Evolutionary conservation across 1,140 invertebrate species (phyloP).

Genomic region (Anoplolepis gracilipes): DNA sequence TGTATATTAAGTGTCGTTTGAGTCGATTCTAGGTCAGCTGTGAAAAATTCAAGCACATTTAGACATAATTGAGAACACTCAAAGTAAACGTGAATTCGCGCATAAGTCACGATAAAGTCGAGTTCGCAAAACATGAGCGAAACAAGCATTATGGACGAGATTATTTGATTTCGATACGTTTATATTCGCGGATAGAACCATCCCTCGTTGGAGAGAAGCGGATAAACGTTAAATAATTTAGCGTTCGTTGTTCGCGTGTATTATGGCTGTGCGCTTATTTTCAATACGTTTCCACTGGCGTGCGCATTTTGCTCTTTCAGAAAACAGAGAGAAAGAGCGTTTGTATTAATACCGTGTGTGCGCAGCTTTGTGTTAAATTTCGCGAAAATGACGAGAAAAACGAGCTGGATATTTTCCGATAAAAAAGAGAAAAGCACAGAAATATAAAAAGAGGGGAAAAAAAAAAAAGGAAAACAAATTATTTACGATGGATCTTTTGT

Average conservation of each 20-base stretch:
- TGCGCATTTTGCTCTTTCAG: slow-evolving; percentile 30
- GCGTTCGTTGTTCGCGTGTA: neutral
- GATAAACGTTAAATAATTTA: slow-evolving; percentile 42
- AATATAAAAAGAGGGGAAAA: neutral
- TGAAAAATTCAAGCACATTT: neutral
- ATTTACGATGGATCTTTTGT: slow-evolving; percentile 31
- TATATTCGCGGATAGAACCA: slow-evolving; percentile 22
- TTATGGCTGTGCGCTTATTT: slow-evolving; percentile 27
- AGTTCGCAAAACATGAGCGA: neutral
- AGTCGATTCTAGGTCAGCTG: slow-evolving; percentile 1
- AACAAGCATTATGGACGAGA: slow-evolving; percentile 35
- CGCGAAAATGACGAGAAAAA: slow-evolving; percentile 43
- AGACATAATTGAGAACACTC: slow-evolving; percentile 23
- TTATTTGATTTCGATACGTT: slow-evolving; percentile 51
- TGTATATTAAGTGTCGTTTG: neutral
- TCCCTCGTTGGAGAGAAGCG: neutral
- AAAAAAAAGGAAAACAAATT: slow-evolving; percentile 40
- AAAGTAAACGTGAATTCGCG: slow-evolving; percentile 26
- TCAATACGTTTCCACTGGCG: slow-evolving; percentile 39
- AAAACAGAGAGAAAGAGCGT: slow-evolving; percentile 17
- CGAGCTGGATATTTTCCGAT: slow-evolving; percentile 38
- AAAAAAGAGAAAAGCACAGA: neutral
- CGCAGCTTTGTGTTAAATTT: slow-evolving; percentile 36
- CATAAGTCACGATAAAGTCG: slow-evolving; percentile 21
- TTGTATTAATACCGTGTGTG: slow-evolving; percentile 27